Base-by-base conservation (phyloP, 2,797 vertebrate genomes). In the Astyanax mexicanus region DNA sequence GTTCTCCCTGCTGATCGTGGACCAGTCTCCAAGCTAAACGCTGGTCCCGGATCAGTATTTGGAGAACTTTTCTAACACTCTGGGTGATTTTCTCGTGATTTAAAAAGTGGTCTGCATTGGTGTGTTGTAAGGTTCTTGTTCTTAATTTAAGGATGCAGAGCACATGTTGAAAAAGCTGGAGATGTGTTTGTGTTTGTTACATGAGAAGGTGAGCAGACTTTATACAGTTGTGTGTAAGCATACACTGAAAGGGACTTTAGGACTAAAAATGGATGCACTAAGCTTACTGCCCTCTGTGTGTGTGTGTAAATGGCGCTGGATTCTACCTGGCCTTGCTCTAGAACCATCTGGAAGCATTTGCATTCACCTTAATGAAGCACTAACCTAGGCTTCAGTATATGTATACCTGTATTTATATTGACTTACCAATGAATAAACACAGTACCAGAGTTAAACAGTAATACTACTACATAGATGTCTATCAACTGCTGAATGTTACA, bases 111-210 rank as follows among this genome's bases (percentile, higher is more conserved):
- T 45, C 69, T 72, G 15, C 76, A 69, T 75, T 73, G 71, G 60
- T 72, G 25, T 52, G 42, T 77, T 71, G 79, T 66, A 44, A 51
- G 54, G 72, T 51, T 80, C 81, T 29, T 66, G 42, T 74, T 83
- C 75, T 66, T 69, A 49, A 13, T 65, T 51, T 47, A 81, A 83
- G 74, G 68, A 80, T 77, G 58, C 75, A 49, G 83, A 75, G 82
- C 17, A 84, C 84, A 86, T 73, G 86, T 86, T 75, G 21, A 86
- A 71, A 42, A 69, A 49, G 80, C 57, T 73, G 58, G 80, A 84
- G 83, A 74, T 8, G n/a, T 38, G 1, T 37, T 45, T 15, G 6
- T 49, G 12, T 12, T 35, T 29, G 23, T n/a, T 69, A 57, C 38
- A 12, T 45, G 40, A 27, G 13, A 40, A 44, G 3, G 6, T 69